Conservation (phyloP, 2,888 invertebrate species). For the Gymnocheta viridis region DNA sequence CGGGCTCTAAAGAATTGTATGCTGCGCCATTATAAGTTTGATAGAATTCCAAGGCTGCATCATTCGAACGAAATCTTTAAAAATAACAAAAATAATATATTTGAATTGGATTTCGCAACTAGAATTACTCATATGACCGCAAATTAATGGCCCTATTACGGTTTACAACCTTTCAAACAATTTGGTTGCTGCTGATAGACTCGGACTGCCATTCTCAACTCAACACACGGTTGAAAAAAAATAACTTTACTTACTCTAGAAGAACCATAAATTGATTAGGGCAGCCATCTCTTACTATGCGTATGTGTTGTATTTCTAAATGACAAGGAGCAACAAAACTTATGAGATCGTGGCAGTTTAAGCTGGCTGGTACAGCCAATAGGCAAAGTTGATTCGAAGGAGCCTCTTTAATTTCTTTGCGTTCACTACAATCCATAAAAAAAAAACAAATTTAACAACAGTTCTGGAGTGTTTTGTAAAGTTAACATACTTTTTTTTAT, state of each 20-base stretch:
- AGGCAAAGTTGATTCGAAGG: constrained; percentile 93
- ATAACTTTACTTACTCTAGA: constrained; percentile 86
- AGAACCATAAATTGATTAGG: constrained; percentile 99
- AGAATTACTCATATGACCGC: too few relatives aligned
- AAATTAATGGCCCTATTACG: too few relatives aligned
- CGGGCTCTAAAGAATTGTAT: constrained; percentile 96
- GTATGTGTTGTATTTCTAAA: constrained; percentile 93
- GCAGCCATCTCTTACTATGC: constrained; percentile 94
- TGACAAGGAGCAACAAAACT: constrained; percentile 97
- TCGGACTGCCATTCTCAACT: too few relatives aligned
- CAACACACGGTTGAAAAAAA: too few relatives aligned
- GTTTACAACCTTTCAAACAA: not conserved
- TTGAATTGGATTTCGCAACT: too few relatives aligned
- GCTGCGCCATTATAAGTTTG: constrained; percentile 94
- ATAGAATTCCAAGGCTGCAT: constrained; percentile 95
- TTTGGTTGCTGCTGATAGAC: too few relatives aligned
- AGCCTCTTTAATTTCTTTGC: constrained; percentile 87
- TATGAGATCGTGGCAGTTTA: constrained; percentile 96
- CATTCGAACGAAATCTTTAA: constrained; percentile 86
- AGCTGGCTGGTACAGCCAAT: constrained; percentile 93
- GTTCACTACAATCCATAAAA: constrained; percentile 84
- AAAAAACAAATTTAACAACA: not conserved
- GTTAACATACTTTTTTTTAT: constrained; percentile 94
- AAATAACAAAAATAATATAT: not conserved
- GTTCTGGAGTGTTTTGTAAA: not conserved